Base-by-base conservation (phyloP, 35 echinoderm and acorn worm species). In the Hemicentrotus pulcherrimus region DNA sequence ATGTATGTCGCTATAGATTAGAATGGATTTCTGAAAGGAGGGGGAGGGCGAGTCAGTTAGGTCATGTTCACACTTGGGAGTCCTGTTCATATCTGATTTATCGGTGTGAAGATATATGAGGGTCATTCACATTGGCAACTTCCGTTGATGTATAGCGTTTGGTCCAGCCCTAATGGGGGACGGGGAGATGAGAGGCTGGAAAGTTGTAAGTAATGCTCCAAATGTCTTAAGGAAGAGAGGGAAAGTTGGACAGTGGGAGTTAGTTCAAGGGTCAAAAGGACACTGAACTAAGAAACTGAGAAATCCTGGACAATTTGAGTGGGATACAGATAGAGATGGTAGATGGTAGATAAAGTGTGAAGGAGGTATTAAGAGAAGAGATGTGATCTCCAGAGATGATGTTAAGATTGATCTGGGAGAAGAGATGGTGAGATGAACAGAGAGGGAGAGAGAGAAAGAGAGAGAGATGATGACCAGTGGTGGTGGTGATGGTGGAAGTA, bases 1-100 rank as follows among this genome's bases (percentile, higher is more conserved):
- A 90, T 90, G 88, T 90, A 90, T 90, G 88, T 47, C 46, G 88
- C 32, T 89, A 18, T 90, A 47, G 46, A 90, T 90, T 45, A 47
- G 46, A 45, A 33, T 90, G 31, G 88, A 90, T 90, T 41, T 33
- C 88, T 45, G 88, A 90, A 28, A 7, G 32, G 31, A 18, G 88
- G 88, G 9, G 4, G 4, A 47, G 88, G 88, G 14, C 16, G 45
- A 6, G 88, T 30, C 32, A 31, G 88, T 22, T 41, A 35, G 88
- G 31, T 0, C 1, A 0, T n/a, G 22, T 78, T 78, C 65, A 78
- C 19, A 78, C 65, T n/a, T n/a, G 19, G 19, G 22, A 22, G 50
- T 78, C 19, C 65, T 7, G 65, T 78, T 78, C 19, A 28, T 78
- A 78, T n/a, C 65, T n/a, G 19, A 78, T 78, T 28, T 28, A n/a